Evolutionary conservation across 2,797 vertebrate genomes (phyloP).

Genomic region (Sebastes hopkinsi): DNA sequence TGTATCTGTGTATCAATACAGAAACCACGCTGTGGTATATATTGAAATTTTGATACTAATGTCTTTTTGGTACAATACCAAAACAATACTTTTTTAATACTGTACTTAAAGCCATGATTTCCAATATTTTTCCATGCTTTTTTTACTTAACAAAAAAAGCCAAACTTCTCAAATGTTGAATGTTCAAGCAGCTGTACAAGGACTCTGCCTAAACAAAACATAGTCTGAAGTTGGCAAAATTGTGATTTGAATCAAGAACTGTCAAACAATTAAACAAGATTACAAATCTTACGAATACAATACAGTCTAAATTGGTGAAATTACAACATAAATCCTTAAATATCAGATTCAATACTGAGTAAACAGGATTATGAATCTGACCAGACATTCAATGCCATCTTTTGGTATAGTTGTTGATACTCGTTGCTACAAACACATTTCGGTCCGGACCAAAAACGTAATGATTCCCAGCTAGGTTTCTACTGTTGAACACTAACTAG

Average conservation of each 20-base stretch:
- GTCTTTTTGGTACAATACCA: not conserved
- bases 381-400: not conserved
- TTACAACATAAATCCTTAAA: not conserved
- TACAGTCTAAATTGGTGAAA: not conserved
- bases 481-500: slow-evolving; percentile 76
- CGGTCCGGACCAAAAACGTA: not conserved
- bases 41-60: not conserved
- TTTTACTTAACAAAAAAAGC: not conserved
- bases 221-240: not conserved
- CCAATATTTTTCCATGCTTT: too few species aligned
- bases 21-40: not conserved
- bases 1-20: not conserved
- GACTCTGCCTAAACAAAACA: not conserved
- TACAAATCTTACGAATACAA: not conserved
- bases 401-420: not conserved
- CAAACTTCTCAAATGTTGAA: not conserved
- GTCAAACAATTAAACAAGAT: not conserved
- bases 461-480: not conserved
- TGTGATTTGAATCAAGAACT: not conserved
- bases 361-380: not conserved
- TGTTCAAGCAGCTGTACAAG: not conserved
- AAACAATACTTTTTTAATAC: not conserved
- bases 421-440: not conserved
- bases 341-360: not conserved
- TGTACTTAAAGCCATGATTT: not conserved